Conservation (phyloP, 2,888 invertebrate species). For the Phorcus lineatus region DNA sequence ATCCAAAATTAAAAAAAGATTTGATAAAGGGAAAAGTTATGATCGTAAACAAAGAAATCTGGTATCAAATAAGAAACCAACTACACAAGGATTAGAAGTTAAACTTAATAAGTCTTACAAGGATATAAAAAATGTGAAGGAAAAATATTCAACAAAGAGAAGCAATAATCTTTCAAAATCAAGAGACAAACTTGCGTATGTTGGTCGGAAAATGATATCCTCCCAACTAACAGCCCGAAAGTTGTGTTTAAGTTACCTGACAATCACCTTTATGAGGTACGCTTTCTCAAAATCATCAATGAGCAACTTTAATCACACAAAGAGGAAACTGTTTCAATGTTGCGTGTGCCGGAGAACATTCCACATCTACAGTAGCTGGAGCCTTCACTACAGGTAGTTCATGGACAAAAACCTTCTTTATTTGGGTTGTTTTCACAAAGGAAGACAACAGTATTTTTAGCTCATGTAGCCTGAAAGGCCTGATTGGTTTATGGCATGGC, state of each 20-base stretch:
- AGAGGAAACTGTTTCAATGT: neutral
- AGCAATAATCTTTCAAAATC: too few species aligned
- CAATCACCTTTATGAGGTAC: neutral
- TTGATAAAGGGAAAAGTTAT: neutral
- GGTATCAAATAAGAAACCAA: too few species aligned
- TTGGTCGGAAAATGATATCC: neutral
- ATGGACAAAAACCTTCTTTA: neutral
- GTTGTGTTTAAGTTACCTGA: neutral
- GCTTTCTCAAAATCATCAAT: neutral
- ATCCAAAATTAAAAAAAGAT: neutral
- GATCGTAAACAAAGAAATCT: too few species aligned
- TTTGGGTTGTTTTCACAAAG: neutral
- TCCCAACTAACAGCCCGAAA: neutral
- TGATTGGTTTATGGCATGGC: too few species aligned
- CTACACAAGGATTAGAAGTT: too few species aligned
- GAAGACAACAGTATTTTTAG: too few species aligned
- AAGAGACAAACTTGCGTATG: too few species aligned
- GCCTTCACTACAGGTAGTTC: neutral
- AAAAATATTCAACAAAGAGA: too few species aligned
- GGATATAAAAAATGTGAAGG: too few species aligned
- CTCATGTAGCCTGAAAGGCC: too few species aligned
- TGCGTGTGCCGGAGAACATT: neutral
- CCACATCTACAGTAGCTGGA: neutral
- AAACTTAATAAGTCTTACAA: too few species aligned
- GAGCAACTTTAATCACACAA: neutral